These are phyloP conservation scores for Hartigia nigra DNA, from an alignment of 2,888 invertebrate species.

Conservation along the genomic window DNA sequence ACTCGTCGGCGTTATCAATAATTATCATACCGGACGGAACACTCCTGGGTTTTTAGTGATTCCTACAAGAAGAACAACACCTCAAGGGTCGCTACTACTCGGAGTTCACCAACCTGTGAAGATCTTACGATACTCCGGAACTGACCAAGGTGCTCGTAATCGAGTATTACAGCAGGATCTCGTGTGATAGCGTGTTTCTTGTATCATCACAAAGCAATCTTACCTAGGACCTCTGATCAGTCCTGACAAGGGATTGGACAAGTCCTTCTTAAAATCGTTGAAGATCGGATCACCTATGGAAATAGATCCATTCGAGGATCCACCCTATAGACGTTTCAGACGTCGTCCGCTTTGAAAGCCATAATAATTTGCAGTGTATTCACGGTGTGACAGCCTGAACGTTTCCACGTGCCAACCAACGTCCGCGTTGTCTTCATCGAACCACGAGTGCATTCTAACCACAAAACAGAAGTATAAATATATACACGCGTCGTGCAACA, in stretches of 20 bases:
- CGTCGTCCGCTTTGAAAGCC: conserved; percentile 42
- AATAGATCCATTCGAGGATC: conserved; percentile 61
- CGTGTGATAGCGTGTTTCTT: neutral
- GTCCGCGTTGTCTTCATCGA: neutral
- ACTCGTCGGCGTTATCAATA: neutral
- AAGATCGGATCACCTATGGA: conserved; percentile 49
- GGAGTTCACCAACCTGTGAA: conserved; percentile 4
- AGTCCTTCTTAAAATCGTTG: neutral
- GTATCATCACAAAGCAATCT: neutral
- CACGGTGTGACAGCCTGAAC: neutral
- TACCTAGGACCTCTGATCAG: neutral
- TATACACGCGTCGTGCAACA: neutral
- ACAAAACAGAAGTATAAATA: neutral
- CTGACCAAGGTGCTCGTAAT: neutral
- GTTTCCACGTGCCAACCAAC: neutral
- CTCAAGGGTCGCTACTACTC: neutral
- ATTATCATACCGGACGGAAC: neutral
- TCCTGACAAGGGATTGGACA: neutral
- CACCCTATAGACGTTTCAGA: conserved; percentile 55
- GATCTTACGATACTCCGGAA: neutral
- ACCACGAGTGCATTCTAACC: neutral
- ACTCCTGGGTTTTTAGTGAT: neutral
- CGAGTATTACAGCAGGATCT: neutral
- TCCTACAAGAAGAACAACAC: neutral
- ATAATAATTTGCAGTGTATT: neutral